Evolutionary conservation across 2,888 invertebrate species (phyloP).

Genomic region (Gandaritis pyraliata): DNA sequence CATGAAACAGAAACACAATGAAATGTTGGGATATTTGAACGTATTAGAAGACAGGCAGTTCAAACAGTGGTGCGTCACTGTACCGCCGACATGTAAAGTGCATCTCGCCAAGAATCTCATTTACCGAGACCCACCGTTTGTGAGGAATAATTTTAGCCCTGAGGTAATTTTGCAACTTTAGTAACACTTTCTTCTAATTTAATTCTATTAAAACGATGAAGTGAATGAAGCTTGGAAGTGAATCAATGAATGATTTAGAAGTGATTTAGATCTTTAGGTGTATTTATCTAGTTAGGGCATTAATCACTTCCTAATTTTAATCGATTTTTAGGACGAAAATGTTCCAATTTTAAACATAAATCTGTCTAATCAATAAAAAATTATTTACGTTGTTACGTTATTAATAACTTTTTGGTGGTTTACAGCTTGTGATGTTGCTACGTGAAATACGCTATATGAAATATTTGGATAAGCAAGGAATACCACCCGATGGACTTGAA

Average conservation of each 20-base stretch:
- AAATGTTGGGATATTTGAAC: constrained; percentile 87
- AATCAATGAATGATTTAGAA: no score
- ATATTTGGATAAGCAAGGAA: constrained; percentile 85
- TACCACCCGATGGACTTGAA: constrained; percentile 85
- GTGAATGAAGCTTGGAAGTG: no score
- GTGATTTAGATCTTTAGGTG: no score
- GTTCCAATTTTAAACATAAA: no score
- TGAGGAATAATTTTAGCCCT: constrained; percentile 88
- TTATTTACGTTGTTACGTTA: no score
- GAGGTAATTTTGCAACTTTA: constrained; percentile 67
- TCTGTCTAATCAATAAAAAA: no score
- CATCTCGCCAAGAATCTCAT: constrained; percentile 87
- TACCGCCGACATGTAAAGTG: constrained; percentile 86
- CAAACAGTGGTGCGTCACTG: constrained; percentile 87
- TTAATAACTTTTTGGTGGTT: not conserved
- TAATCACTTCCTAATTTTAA: no score
- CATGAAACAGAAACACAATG: constrained; percentile 85
- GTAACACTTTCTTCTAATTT: no score
- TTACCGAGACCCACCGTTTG: constrained; percentile 78
- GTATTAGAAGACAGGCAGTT: constrained; percentile 86
- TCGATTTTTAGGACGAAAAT: no score
- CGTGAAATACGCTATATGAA: constrained; percentile 92
- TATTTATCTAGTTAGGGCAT: no score
- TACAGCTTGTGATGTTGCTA: constrained; percentile 88
- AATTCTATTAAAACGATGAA: no score